phyloP scores from a whole-genome alignment of 2,888 invertebrate genomes.

The Imbricaverruca yamaguchii region DNA sequence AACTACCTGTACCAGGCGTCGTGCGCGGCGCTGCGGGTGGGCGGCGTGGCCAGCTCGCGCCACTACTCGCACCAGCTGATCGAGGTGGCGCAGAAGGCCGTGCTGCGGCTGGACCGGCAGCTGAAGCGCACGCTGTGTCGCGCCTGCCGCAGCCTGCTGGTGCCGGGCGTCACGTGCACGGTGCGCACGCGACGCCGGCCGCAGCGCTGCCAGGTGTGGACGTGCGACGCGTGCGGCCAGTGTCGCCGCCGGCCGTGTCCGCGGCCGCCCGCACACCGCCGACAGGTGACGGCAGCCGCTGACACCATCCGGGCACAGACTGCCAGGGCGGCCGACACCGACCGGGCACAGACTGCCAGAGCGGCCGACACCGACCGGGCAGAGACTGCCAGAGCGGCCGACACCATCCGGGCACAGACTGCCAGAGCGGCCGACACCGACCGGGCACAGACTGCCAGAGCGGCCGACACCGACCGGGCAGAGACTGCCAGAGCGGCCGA shows the following conservation, averaged over 20 bases:
- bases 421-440: too few species aligned
- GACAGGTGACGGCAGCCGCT: too few species aligned
- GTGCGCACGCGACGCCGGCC: slow-evolving; percentile 7
- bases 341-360: too few species aligned
- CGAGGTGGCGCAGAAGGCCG: not conserved
- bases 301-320: too few species aligned
- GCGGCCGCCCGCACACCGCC: not conserved
- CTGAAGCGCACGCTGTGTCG: not conserved
- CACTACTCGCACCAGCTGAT: not conserved
- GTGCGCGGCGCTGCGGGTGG: slow-evolving; percentile 57
- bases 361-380: too few species aligned
- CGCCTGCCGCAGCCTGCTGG: not conserved
- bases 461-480: too few species aligned
- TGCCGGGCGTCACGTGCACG: slow-evolving; percentile 10
- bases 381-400: too few species aligned
- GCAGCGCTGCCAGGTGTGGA: slow-evolving; percentile 13
- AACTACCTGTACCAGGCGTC: slow-evolving; percentile 58
- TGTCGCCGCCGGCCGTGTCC: not conserved
- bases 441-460: too few species aligned
- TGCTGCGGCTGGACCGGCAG: not conserved
- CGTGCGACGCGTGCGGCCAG: not conserved
- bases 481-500: too few species aligned
- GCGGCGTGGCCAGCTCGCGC: slow-evolving; percentile 38
- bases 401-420: too few species aligned
- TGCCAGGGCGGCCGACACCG: too few species aligned